Percentiles rank a stretch among this genome's conserved stretches.
phyloP scores from a whole-genome alignment of 2,797 vertebrate species.

The Poliocrania exsul region DNA sequence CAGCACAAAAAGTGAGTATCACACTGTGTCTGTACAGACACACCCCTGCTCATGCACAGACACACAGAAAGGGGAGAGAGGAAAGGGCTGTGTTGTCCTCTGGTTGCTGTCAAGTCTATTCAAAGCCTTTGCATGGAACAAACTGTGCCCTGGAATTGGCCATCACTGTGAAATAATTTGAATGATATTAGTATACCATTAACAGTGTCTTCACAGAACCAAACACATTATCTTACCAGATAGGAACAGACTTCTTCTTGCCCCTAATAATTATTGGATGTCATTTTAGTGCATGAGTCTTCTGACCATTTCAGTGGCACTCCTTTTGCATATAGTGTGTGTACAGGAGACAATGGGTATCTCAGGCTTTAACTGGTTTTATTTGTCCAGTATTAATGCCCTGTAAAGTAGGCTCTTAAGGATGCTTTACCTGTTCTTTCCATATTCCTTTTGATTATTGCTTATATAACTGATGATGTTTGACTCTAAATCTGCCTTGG shows the following conservation, averaged over 20 bases:
- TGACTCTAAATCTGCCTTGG: background rate
- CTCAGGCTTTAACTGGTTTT: background rate
- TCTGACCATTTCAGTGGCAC: background rate
- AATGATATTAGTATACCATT: background rate
- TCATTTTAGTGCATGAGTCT: background rate
- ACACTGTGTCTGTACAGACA: background rate
- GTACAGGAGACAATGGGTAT: background rate
- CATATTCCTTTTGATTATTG: background rate
- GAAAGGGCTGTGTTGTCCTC: background rate
- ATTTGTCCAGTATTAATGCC: background rate
- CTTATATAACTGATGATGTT: background rate
- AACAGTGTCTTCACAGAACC: background rate
- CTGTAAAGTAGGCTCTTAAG: background rate
- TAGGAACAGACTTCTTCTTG: background rate
- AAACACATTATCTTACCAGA: background rate
- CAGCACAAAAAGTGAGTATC: slow-evolving; percentile 81
- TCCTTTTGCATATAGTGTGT: background rate
- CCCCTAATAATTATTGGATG: background rate
- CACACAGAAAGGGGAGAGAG: background rate
- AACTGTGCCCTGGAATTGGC: background rate
- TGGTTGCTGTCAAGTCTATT: background rate
- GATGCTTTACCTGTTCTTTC: background rate
- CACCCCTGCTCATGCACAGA: rapidly evolving
- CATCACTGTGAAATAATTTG: background rate
- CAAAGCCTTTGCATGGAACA: background rate